phyloP scores from a whole-genome alignment of 2,113 vertebrate species.

The Phalacrocorax brasilianus region DNA sequence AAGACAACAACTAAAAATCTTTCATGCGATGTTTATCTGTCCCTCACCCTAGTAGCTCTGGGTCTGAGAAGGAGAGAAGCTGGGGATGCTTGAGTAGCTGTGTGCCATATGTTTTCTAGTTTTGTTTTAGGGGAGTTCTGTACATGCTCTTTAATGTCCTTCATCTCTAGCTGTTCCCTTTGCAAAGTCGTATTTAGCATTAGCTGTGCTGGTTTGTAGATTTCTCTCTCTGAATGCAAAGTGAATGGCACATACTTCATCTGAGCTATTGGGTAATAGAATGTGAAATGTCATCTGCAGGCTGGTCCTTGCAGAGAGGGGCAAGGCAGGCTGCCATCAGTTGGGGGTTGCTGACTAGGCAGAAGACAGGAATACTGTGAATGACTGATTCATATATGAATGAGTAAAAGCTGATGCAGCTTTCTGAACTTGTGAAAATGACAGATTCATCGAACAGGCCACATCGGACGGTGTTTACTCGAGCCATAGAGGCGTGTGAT shows the following conservation, averaged over 20 bases:
- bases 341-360: conserved; percentile 14
- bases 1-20: conserved; percentile 54
- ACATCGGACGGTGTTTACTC: conserved; percentile 94
- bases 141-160: not conserved
- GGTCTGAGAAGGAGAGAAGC: not conserved
- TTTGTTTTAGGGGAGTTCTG: conserved; percentile 1
- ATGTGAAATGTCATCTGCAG: no score
- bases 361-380: conserved; percentile 47
- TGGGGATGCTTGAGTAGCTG: not conserved
- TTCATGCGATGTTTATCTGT: conserved; percentile 35
- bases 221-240: conserved; percentile 33
- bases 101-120: conserved; percentile 11
- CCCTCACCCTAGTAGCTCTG: not conserved
- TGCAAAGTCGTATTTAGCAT: conserved; percentile 25
- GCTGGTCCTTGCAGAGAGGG: no score
- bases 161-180: conserved; percentile 9
- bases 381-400: conserved; percentile 47
- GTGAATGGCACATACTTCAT: conserved; percentile 1
- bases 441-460: conserved; percentile 85
- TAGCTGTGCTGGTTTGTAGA: conserved; percentile 12
- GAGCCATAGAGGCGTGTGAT: conserved; percentile 95
- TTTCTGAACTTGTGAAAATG: conserved; percentile 75
- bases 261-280: not conserved
- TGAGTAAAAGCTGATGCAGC: conserved; percentile 63
- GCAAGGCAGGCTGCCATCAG: no score